Evolutionary conservation across 1,140 invertebrate species (phyloP), one percentile per base, ranked within the genome.

Genomic region (Macrostomum lignano): DNA sequence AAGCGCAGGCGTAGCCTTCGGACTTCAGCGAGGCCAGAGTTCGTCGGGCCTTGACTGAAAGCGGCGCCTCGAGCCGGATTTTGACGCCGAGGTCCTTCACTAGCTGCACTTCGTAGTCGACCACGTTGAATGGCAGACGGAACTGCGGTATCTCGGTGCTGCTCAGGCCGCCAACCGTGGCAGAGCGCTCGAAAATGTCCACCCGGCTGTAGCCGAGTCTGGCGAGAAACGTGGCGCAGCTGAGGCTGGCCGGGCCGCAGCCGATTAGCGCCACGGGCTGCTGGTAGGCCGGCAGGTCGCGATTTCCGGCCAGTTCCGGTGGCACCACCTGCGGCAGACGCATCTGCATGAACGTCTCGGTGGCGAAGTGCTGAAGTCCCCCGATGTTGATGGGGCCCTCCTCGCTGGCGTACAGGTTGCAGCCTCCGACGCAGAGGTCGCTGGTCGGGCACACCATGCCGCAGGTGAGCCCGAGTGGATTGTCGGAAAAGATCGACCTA

Each of bases 361-460:
- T 7, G 25, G 86, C 82, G 61, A 84, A 96, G 45, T 96, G 86
- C 60, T 96, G 86, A 5, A 96, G 61, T 1, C 86, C 86, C 1
- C 84, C 84, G 47, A 96, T 96, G 48, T 96, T 96, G 38, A 96
- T 96, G 0, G 84, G 70, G 0, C 86, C 86, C 58, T 93, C 86
- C 53, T 96, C 86, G 3, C 69, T 68, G 0, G 82, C 86, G 45
- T 75, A 71, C 1, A 96, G 58, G 58, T 96, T 96, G 52, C 88
- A 96, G 0, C 81, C 79, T 0, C 86, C 86, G 2, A 93, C 82
- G 51, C 88, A 96, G 0, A 96, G 65, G 51, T 96, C 86, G 51
- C 78, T 86, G 0, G 84, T 94, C 3, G 88, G 86, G 47, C 86
- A 96, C 6, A 96, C 82, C 88, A 96, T 96, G 13, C 88, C 86